Evolutionary conservation across 2,113 vertebrate species (phyloP), one percentile per base, ranked within the genome.

Genomic region (Gobio gobio): DNA sequence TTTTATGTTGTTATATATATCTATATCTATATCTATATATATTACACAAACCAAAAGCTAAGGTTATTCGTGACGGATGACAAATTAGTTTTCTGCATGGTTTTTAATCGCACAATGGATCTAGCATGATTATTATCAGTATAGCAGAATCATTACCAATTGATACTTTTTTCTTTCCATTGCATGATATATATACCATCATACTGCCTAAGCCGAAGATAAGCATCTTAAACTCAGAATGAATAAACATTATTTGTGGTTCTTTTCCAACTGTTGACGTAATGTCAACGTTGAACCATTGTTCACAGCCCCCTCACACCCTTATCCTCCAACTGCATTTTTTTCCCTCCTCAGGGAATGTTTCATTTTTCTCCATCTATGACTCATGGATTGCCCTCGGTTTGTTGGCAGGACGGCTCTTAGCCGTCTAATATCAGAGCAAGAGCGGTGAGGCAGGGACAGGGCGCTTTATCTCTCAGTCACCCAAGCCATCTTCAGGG

Each of bases 371-470:
- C 22, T 66, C 16, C 81, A n/a, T 68, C 49, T 77, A 40, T 89
- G 88, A 90, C 82, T 91, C 86, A 87, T 64, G 73, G 70, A 75
- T 54, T 66, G 73, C 49, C 58, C 80, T 56, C 29, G 43, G 68
- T 85, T 83, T 61, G 45, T 33, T 85, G 51, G 47, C 47, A 63
- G 70, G 20, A 74, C 6, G 12, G 68, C 58, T 58, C 29, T 0
- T 36, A 81, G 81, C 58, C 13, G 10, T 72, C 72, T 78, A 56
- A 87, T 74, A 66, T 84, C 73, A 56, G 51, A 59, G 10, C 7
- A 63, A 36, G 24, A 70, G 26, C 61, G 14, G 66, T 83, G 81
- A 83, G 64, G 66, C 81, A 58, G 75, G 49, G n/a, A 56, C 75
- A 68, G 75, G 61, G 36, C 12, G 61, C 43, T 40, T 78, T 82